These are phyloP conservation scores for Neosalanx taihuensis DNA, from an alignment of 2,797 vertebrate genomes.

Conservation along the genomic window DNA sequence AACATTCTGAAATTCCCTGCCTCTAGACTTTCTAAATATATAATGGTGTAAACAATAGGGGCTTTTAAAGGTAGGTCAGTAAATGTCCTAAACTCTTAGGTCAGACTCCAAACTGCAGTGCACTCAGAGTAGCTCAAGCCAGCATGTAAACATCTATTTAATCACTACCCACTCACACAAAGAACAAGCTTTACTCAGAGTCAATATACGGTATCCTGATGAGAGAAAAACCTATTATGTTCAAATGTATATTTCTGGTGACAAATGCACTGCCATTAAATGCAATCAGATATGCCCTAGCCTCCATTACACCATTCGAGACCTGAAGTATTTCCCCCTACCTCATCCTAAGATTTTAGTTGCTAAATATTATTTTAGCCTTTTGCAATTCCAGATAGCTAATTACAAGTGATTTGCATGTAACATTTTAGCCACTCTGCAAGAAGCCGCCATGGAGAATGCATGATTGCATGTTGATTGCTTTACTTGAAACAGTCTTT, in stretches of 20 bases:
- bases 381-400: conserved; percentile 35
- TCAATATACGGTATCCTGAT: too few relatives aligned
- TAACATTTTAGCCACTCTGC: conserved; percentile 42
- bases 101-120: neutral
- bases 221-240: too few relatives aligned
- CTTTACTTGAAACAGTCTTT: conserved; percentile 33
- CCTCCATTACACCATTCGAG: too few relatives aligned
- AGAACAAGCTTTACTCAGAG: too few relatives aligned
- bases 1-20: neutral
- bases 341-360: conserved; percentile 10
- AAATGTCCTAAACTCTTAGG: neutral
- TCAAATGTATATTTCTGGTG: too few relatives aligned
- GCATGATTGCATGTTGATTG: conserved; percentile 57
- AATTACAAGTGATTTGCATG: conserved; percentile 49
- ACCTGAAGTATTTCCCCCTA: neutral
- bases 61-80: conserved; percentile 1
- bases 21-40: neutral
- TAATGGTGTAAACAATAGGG: neutral
- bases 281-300: too few relatives aligned
- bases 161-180: too few relatives aligned
- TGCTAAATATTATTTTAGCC: conserved; percentile 24
- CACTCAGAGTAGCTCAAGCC: neutral
- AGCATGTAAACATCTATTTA: neutral
- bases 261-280: too few relatives aligned
- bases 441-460: conserved; percentile 53